These are phyloP conservation scores for Diplogasteroides magnus DNA, from an alignment of 1,140 invertebrate species.

Conservation along the genomic window DNA sequence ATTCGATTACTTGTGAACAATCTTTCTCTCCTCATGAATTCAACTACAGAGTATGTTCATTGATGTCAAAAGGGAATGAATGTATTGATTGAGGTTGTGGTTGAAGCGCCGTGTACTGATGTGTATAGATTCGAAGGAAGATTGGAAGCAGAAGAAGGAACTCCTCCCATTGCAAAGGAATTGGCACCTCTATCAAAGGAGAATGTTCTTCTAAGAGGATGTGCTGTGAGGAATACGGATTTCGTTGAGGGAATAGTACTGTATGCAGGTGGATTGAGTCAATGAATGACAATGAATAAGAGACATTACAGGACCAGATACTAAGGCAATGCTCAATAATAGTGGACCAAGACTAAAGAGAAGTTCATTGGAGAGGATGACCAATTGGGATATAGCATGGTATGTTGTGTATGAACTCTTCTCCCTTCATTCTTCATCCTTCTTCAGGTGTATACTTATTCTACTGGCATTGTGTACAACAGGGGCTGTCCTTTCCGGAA, in stretches of 20 bases:
- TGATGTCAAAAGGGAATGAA: conserved; percentile 23
- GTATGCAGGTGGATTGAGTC: conserved; percentile 74
- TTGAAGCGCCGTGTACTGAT: conserved; percentile 25
- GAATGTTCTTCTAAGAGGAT: conserved; percentile 86
- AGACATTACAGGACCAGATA: conserved; percentile 74
- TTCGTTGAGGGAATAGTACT: conserved; percentile 93
- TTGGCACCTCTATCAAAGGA: conserved; percentile 64
- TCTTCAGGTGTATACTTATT: conserved; percentile 73
- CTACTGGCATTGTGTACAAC: conserved; percentile 81
- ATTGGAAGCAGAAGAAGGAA: conserved; percentile 20
- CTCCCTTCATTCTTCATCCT: no score
- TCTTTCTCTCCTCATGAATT: conserved; percentile 21
- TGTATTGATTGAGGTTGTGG: conserved; percentile 19
- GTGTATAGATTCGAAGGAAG: conserved; percentile 29
- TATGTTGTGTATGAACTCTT: no score
- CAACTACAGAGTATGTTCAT: conserved; percentile 20
- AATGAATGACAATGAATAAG: conserved; percentile 18
- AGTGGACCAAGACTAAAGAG: conserved; percentile 89
- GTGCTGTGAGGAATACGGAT: conserved; percentile 84
- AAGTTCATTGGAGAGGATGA: conserved; percentile 80
- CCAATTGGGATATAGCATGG: conserved; percentile 93
- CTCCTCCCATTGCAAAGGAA: conserved; percentile 21
- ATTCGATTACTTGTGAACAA: conserved; percentile 5
- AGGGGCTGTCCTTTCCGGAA: conserved; percentile 67
- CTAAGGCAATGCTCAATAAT: conserved; percentile 95